These are phyloP conservation scores for Apamea monoglypha DNA, from an alignment of 2,888 invertebrate species.

Conservation along the genomic window DNA sequence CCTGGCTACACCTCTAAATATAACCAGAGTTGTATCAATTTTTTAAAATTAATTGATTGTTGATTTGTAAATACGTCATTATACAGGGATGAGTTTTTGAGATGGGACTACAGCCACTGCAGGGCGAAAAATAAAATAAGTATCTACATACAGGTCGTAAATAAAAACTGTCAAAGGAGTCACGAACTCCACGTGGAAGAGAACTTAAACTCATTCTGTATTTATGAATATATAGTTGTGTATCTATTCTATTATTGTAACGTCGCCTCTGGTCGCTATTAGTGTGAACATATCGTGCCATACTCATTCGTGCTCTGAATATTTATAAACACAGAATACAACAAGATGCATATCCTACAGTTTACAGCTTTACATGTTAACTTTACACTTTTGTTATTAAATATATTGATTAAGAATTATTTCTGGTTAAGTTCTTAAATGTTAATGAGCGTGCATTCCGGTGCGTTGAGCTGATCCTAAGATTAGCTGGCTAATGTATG, in stretches of 20 bases:
- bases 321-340: not conserved
- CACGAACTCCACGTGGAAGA: not conserved
- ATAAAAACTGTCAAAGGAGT: not conserved
- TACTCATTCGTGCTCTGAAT: constrained; percentile 44
- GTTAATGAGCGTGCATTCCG: constrained; percentile 20
- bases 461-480: not conserved
- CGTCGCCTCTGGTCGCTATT: constrained; percentile 34
- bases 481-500: not conserved
- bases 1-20: not conserved
- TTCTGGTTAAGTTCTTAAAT: constrained; percentile 9
- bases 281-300: constrained; percentile 47
- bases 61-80: not conserved
- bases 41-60: not conserved
- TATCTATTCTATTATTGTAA: not conserved
- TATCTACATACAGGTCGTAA: not conserved
- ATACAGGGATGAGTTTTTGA: not conserved
- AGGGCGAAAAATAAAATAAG: not conserved
- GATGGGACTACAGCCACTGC: not conserved
- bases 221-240: not conserved
- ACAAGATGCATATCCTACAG: constrained; percentile 25
- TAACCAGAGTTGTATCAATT: not conserved
- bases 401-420: constrained; percentile 15
- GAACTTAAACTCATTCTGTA: not conserved
- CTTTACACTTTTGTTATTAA: constrained; percentile 6
- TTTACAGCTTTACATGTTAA: not conserved